Base-by-base conservation (phyloP, 2,888 invertebrate genomes). In the Heliconius ethilla region DNA sequence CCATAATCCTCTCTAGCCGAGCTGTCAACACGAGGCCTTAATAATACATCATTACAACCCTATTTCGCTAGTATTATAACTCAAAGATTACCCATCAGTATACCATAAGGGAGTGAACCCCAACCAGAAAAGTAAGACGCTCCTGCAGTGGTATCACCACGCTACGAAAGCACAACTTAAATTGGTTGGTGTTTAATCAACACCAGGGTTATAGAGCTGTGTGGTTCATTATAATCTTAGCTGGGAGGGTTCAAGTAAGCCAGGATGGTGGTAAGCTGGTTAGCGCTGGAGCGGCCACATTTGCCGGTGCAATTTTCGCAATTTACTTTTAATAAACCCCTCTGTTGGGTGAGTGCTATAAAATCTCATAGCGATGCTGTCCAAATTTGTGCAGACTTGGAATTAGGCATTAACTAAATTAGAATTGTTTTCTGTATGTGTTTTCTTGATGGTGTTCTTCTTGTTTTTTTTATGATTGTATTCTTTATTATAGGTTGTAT, bases 241-340 rank as follows among this genome's bases (percentile, higher is more conserved):
- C 77, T 81, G 80, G 77, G 81, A 79, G 59, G 81, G 88, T 76
- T 87, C 89, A 82, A 81, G 80, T 79, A 81, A 83, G 76, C 79
- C 74, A 87, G 87, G 89, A 22, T 70, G 74, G 37, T 67, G 18
- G 75, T 93, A 91, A 91, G 92, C 89, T 87, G 87, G 92, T 92
- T 93, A 92, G 86, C 84, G 89, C 86, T 89, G 80, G 82, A 88
- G 90, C 82, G 89, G 92, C 90, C 92, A 90, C 93, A 93, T 94
- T 94, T 92, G 93, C 91, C 87, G 77, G 88, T 90, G 91, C 92
- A 94, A 93, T 94, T 94, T 93, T 92, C 90, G 91, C 91, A 94
- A 93, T 94, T 92, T 91, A 91, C 91, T 92, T 92, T 92, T 93
- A 94, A 93, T 93, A 93, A 94, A 90, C 92, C 89, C 51, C 87